Evolutionary conservation across 2,888 invertebrate species (phyloP).

Genomic region (Rugalucina vietnamica): DNA sequence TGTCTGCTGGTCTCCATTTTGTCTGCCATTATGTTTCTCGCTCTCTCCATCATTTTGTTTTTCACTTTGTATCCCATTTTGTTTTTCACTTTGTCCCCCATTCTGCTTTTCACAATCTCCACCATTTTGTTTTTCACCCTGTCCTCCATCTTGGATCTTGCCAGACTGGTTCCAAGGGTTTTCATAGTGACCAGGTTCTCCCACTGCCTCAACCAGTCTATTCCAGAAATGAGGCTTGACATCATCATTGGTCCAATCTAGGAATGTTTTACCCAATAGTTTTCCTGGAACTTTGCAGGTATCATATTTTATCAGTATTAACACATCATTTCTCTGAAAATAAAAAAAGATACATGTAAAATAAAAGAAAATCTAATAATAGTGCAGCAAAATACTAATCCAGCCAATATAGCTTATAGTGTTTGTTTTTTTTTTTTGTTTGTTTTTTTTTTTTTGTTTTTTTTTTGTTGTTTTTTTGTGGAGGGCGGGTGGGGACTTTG

Average conservation of each 20-base stretch:
- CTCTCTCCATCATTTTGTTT: not conserved
- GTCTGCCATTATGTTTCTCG: not conserved
- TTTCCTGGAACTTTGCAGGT: slow-evolving; percentile 67
- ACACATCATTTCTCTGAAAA: slow-evolving; percentile 66
- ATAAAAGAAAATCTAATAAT: not conserved
- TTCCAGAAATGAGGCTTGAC: slow-evolving; percentile 70
- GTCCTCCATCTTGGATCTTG: not conserved
- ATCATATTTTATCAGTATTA: slow-evolving; percentile 66
- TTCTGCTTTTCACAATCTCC: not conserved
- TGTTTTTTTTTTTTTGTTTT: too few species aligned
- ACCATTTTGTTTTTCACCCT: not conserved
- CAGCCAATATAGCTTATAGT: too few species aligned
- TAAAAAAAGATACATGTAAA: not conserved
- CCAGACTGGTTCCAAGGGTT: not conserved
- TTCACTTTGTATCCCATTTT: not conserved
- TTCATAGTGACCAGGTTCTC: slow-evolving; percentile 51
- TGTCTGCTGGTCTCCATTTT: not conserved
- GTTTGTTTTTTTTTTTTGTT: too few species aligned
- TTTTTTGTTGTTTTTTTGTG: too few species aligned
- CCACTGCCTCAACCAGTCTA: slow-evolving; percentile 63
- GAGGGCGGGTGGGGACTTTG: too few species aligned
- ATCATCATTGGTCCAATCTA: slow-evolving; percentile 67
- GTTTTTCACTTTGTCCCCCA: not conserved
- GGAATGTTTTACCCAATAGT: slow-evolving; percentile 69
- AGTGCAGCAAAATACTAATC: too few species aligned